phyloP scores from a whole-genome alignment of 2,113 vertebrate genomes.

The Lophura nycthemera region DNA sequence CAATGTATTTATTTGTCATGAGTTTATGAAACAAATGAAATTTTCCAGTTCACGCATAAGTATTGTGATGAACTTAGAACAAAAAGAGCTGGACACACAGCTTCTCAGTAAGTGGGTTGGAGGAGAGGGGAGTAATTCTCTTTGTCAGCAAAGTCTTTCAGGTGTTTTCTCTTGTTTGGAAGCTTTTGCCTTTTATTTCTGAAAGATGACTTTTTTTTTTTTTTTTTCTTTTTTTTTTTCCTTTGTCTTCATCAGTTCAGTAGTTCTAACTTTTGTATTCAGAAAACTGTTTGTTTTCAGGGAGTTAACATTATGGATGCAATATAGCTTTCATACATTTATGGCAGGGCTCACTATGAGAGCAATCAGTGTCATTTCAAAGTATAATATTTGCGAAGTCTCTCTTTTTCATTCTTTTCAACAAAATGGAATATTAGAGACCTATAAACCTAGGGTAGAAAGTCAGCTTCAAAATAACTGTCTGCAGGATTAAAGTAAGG shows the following conservation, averaged over 20 bases:
- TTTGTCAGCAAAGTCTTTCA: background rate
- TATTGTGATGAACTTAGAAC: background rate
- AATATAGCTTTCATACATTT: background rate
- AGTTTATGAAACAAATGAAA: background rate
- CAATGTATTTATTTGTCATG: background rate
- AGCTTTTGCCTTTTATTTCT: background rate
- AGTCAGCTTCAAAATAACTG: background rate
- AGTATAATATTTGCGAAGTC: background rate
- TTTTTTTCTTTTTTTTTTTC: too few relatives aligned
- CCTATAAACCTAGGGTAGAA: background rate
- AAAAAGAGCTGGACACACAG: background rate
- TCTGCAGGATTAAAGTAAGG: background rate
- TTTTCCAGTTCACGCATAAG: background rate
- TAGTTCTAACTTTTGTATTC: background rate
- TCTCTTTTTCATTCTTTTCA: background rate
- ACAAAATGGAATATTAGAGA: background rate
- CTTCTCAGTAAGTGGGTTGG: background rate
- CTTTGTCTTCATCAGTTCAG: background rate
- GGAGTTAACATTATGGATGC: background rate
- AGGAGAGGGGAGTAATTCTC: background rate
- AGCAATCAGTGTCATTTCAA: background rate
- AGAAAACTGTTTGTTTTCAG: background rate
- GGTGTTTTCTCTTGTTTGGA: background rate
- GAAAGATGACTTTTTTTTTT: background rate
- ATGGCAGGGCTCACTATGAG: background rate